Base-by-base conservation (phyloP, 2,797 vertebrate species). In the Leucoraja ocellata region DNA sequence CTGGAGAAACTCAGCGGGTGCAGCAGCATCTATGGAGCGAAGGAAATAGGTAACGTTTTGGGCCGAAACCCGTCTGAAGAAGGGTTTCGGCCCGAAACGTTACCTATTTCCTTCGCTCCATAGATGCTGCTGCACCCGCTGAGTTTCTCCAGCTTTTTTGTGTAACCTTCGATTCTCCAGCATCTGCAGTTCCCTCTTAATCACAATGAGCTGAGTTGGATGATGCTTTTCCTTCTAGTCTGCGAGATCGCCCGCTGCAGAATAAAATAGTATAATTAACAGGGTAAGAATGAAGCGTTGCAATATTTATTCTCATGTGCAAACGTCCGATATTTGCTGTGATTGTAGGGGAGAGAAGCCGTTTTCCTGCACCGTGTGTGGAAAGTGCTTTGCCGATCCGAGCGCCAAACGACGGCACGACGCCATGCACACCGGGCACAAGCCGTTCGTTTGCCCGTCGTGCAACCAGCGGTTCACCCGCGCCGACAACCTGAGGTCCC, bases 341-440 rank as follows among this genome's bases (percentile, higher is more conserved):
- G 16, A 94, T 95, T 96, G 11, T 95, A 99, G 99, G 95, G 98
- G 98, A 80, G 99, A 99, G 96, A 99, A 99, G 95, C 99, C 99
- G 0, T 99, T 98, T 93, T 94, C 96, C 10, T 99, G 99, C 94
- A 95, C 94, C 94, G 95, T 97, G 95, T 99, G 99, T 46, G 96
- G 97, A 94, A 99, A 99, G 95, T 97, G 97, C 4, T 99, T 99
- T 96, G 98, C 98, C 0, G 99, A 99, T 95, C 97, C 98, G 93
- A 99, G 99, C 25, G 98, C 99, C 0, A 97, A 97, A 93, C 96
- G 99, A 90, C 98, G 99, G 81, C 99, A 99, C 1, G 97, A 98
- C n/a, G 96, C 97, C 86, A 97, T 98, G 1, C 99, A 99, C 95
- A 98, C 98, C 0, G 98, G 98, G 93, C 98, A 97, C 95, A 99